Evolutionary conservation across 2,888 invertebrate genomes (phyloP).

Genomic region (Petrophora chlorosata): DNA sequence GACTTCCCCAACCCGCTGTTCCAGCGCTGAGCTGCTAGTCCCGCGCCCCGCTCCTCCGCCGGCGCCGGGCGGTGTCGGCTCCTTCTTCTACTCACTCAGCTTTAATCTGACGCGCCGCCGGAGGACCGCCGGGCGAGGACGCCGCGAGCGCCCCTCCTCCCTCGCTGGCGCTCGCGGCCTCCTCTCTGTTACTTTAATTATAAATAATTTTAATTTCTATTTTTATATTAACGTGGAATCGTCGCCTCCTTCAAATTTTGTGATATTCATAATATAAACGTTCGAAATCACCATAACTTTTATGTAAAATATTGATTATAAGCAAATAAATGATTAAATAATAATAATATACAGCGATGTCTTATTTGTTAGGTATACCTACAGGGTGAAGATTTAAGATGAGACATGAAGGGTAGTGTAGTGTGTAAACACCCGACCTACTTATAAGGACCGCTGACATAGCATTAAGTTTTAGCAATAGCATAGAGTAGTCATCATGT

Average conservation of each 20-base stretch:
- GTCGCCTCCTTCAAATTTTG: slow-evolving; percentile 81
- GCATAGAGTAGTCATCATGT: no score
- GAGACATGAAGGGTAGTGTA: no score
- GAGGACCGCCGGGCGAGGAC: slow-evolving; percentile 80
- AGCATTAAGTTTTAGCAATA: no score
- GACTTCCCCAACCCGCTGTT: slow-evolving; percentile 98
- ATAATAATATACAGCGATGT: slow-evolving; percentile 49
- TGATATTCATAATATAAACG: slow-evolving; percentile 80
- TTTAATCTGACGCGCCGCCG: slow-evolving; percentile 77
- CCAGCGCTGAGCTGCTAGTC: slow-evolving; percentile 79
- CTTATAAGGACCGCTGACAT: no score
- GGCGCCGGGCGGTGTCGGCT: slow-evolving; percentile 81
- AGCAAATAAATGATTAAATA: slow-evolving; percentile 64
- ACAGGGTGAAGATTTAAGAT: no score
- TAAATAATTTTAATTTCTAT: slow-evolving; percentile 48
- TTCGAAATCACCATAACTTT: slow-evolving; percentile 76
- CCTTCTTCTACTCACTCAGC: slow-evolving; percentile 72
- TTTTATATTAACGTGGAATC: slow-evolving; percentile 71
- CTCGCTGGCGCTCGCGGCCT: slow-evolving; percentile 73
- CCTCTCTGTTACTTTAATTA: slow-evolving; percentile 55
- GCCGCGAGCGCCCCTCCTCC: slow-evolving; percentile 64
- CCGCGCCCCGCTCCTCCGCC: slow-evolving; percentile 78
- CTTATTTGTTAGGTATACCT: no score
- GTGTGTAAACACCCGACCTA: no score
- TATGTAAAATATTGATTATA: slow-evolving; percentile 76